These are phyloP conservation scores for Aselliscus stoliczkanus DNA, from an alignment of 2,797 vertebrate species.

Conservation along the genomic window DNA sequence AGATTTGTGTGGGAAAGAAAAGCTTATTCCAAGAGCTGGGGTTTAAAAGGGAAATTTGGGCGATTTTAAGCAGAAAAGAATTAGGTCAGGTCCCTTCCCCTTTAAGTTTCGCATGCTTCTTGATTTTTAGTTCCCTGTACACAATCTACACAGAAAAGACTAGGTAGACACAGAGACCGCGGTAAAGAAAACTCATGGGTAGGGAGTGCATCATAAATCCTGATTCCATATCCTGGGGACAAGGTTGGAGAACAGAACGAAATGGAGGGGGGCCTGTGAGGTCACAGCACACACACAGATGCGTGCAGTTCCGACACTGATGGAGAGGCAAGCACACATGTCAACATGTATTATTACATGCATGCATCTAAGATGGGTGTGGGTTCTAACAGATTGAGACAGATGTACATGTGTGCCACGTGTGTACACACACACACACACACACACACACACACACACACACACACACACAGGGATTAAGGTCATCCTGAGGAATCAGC, in stretches of 20 bases:
- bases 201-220: background rate
- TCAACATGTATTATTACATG: fast-evolving
- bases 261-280: no score
- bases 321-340: background rate
- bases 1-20: background rate
- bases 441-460: no score
- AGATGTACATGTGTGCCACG: background rate
- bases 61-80: background rate
- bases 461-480: background rate
- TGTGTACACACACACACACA: no score
- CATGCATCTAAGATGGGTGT: background rate
- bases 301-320: no score
- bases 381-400: background rate
- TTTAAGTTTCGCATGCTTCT: background rate
- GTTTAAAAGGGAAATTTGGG: background rate
- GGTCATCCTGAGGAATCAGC: background rate
- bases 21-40: background rate
- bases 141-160: background rate
- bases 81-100: background rate
- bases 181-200: background rate
- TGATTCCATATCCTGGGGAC: background rate
- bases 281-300: background rate
- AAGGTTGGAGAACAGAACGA: background rate
- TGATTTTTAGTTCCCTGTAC: background rate
- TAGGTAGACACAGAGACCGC: background rate